A percentile compares a stretch with the other conserved stretches of the same genome.
Evolutionary conservation across 1,140 invertebrate species (phyloP).

Genomic region (Drosophila bifasciata): DNA sequence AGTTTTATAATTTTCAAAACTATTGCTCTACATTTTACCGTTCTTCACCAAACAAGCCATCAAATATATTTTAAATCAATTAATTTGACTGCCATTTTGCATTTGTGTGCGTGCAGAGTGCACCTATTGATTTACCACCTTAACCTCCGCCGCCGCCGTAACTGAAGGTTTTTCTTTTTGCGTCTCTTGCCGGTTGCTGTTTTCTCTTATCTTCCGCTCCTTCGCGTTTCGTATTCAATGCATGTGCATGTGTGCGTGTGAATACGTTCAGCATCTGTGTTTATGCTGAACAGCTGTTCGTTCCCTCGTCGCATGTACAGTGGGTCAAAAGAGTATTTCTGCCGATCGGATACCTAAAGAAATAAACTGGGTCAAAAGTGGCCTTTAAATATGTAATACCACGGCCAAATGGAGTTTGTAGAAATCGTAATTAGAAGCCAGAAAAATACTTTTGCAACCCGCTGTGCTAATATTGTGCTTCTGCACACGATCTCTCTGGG

Average conservation of each 20-base stretch:
- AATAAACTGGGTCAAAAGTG: neutral
- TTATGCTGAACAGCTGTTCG: slow-evolving; percentile 73
- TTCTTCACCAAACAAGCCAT: neutral
- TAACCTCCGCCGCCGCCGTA: slow-evolving; percentile 42
- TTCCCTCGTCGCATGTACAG: slow-evolving; percentile 39
- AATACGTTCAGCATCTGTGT: slow-evolving; percentile 37
- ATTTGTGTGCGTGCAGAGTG: neutral
- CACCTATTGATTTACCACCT: slow-evolving; percentile 55
- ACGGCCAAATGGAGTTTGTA: too few species aligned
- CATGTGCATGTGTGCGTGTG: slow-evolving; percentile 11
- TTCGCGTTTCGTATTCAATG: slow-evolving; percentile 15
- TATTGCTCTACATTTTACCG: slow-evolving; percentile 8
- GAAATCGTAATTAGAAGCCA: too few species aligned
- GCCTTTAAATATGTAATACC: too few species aligned
- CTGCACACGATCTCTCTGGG: neutral
- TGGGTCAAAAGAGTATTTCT: slow-evolving; percentile 9
- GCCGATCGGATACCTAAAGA: slow-evolving; percentile 1
- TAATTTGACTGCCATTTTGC: slow-evolving; percentile 3
- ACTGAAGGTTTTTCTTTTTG: neutral
- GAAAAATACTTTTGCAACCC: too few species aligned
- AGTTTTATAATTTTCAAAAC: slow-evolving; percentile 5
- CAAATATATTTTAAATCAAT: slow-evolving; percentile 34
- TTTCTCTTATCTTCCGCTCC: slow-evolving; percentile 43
- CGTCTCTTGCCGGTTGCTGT: slow-evolving; percentile 35
- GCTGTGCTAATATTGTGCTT: too few species aligned